These are phyloP conservation scores for Megaustenia siamemsis DNA, from an alignment of 2,888 invertebrate genomes.

Conservation along the genomic window DNA sequence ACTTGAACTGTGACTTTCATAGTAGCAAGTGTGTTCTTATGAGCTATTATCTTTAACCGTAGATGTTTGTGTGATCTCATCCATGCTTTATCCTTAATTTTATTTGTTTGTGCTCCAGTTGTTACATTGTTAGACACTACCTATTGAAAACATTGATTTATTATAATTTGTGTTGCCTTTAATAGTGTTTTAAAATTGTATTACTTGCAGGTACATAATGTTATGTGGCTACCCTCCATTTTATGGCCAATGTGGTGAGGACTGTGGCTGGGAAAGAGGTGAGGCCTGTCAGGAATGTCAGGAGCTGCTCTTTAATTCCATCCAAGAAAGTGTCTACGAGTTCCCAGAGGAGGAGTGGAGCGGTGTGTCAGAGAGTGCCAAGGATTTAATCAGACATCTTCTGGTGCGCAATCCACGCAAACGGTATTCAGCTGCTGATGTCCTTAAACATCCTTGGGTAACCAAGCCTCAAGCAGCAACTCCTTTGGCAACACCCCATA, in stretches of 20 bases:
- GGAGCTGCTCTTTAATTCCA: conserved; percentile 93
- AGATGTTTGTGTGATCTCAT: no score
- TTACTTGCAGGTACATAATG: conserved; percentile 94
- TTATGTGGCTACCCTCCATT: conserved; percentile 98
- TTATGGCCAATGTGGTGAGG: conserved; percentile 94
- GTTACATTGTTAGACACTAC: no score
- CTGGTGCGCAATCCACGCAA: conserved; percentile 93
- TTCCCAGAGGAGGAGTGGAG: conserved; percentile 95
- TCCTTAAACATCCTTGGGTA: conserved; percentile 89
- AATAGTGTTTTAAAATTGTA: no score
- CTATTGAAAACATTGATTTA: no score
- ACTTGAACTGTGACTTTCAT: no score
- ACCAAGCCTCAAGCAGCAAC: conserved; percentile 80
- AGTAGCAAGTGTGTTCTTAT: no score
- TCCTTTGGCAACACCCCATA: conserved; percentile 88
- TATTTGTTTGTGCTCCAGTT: no score
- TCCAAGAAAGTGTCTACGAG: conserved; percentile 87
- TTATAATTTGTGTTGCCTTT: no score
- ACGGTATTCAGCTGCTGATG: conserved; percentile 92
- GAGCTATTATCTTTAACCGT: no score
- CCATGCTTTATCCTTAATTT: no score
- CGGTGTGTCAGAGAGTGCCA: conserved; percentile 92
- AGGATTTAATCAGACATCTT: conserved; percentile 92
- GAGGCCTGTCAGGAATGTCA: conserved; percentile 95
- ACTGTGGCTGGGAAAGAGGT: conserved; percentile 98